A percentile compares a stretch with the other conserved stretches of the same genome.
Evolutionary conservation across 2,888 invertebrate species (phyloP).

Genomic region (Acrobasis repandana): DNA sequence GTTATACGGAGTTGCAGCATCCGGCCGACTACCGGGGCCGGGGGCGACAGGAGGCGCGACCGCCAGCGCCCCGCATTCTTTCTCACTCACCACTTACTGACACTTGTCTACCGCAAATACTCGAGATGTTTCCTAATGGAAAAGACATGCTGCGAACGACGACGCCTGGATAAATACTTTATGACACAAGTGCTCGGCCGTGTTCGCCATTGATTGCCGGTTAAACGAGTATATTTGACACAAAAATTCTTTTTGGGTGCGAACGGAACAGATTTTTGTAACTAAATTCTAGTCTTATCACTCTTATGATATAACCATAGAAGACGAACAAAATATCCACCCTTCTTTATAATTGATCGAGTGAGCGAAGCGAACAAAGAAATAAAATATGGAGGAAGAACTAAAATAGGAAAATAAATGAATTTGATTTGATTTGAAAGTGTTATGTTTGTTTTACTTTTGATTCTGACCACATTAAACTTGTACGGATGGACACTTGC

Average conservation of each 20-base stretch:
- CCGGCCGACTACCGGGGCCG: not conserved
- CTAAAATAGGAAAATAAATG: too few species aligned
- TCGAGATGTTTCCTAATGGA: constrained; percentile 78
- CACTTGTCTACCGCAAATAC: constrained; percentile 78
- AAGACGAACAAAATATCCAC: too few species aligned
- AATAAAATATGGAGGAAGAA: too few species aligned
- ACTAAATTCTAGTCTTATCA: too few species aligned
- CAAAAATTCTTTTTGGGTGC: not conserved
- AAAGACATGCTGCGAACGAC: constrained; percentile 77
- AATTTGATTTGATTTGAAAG: too few species aligned
- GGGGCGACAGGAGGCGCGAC: constrained; percentile 25
- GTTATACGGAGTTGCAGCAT: not conserved
- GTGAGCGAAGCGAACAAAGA: too few species aligned
- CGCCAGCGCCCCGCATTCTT: constrained; percentile 48
- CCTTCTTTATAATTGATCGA: too few species aligned
- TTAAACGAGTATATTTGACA: too few species aligned
- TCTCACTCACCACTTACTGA: constrained; percentile 67
- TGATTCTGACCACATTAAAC: too few species aligned
- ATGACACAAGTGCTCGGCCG: constrained; percentile 70
- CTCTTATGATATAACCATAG: too few species aligned
- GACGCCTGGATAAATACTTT: constrained; percentile 78
- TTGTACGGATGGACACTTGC: too few species aligned
- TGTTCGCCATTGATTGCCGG: constrained; percentile 59
- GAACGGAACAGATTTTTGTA: not conserved
- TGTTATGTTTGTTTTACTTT: too few species aligned